phyloP scores from a whole-genome alignment of 2,797 vertebrate genomes.

The Pelodytes ibericus region DNA sequence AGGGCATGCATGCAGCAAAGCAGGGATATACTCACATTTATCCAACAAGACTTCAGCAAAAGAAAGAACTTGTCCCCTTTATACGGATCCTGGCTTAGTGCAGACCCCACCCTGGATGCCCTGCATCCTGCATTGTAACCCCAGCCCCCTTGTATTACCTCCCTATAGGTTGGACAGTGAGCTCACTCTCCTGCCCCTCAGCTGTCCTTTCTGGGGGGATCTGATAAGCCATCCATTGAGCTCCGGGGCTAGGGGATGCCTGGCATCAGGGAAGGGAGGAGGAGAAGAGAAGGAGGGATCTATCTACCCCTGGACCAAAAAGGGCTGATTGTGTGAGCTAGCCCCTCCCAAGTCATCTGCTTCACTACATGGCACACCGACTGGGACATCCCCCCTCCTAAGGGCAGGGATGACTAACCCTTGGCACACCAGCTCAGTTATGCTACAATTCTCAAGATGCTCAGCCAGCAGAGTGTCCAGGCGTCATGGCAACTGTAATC shows the following conservation, averaged over 20 bases:
- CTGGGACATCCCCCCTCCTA: background rate
- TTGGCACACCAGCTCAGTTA: no score
- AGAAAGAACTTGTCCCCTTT: conserved; percentile 28
- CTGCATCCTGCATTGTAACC: background rate
- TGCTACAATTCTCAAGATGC: no score
- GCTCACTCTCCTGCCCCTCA: background rate
- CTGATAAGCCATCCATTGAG: conserved; percentile 42
- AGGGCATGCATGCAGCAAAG: background rate
- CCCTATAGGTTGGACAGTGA: background rate
- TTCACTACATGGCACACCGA: background rate
- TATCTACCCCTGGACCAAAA: conserved; percentile 21
- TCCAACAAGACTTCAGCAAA: background rate
- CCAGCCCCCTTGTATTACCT: conserved; percentile 3
- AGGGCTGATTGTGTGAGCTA: background rate
- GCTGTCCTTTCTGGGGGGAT: conserved; percentile 16
- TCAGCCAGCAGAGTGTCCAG: no score
- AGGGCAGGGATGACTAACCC: no score
- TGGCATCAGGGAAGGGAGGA: conserved; percentile 7
- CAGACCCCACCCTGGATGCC: conserved; percentile 22
- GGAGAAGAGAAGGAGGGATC: conserved; percentile 4
- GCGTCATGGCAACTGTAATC: no score
- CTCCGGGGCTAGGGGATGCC: conserved; percentile 44
- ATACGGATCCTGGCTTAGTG: conserved; percentile 2
- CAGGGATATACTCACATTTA: conserved; percentile 26
- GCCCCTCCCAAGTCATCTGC: conserved; percentile 30